A percentile compares a stretch with the other conserved stretches of the same genome.
Evolutionary conservation across 2,113 vertebrate species (phyloP).

Genomic region (Gallinago media): DNA sequence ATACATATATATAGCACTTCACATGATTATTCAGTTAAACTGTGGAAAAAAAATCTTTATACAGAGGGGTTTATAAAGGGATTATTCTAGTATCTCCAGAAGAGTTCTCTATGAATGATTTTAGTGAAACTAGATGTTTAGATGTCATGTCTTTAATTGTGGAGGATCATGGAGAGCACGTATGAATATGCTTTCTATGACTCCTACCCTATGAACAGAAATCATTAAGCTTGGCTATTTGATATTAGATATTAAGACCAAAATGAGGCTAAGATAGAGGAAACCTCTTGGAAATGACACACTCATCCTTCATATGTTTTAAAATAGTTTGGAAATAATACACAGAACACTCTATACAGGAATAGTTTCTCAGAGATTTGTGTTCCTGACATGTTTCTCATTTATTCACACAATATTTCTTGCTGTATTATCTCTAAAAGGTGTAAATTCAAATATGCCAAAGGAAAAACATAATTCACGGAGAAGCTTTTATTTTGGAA

Average conservation of each 20-base stretch:
- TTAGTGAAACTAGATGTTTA: background rate
- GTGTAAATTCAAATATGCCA: background rate
- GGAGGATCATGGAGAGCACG: background rate
- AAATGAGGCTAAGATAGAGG: background rate
- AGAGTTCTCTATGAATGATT: background rate
- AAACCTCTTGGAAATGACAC: background rate
- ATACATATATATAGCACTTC: background rate
- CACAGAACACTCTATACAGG: background rate
- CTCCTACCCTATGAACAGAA: background rate
- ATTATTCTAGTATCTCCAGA: background rate
- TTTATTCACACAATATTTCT: background rate
- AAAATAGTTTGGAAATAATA: background rate
- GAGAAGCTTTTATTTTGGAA: background rate
- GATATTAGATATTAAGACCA: background rate
- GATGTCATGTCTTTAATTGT: background rate
- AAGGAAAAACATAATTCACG: background rate
- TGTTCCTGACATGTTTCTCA: background rate
- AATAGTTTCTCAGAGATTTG: background rate
- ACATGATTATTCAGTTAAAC: background rate
- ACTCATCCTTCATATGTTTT: background rate
- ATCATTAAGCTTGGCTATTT: background rate
- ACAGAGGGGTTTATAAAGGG: background rate
- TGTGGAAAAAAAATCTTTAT: background rate
- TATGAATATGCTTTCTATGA: too few species aligned
- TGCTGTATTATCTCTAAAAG: background rate